Evolutionary conservation across 1,140 invertebrate species (phyloP), one percentile per base, ranked within the genome.

Genomic region (Leptopilina clavipes): DNA sequence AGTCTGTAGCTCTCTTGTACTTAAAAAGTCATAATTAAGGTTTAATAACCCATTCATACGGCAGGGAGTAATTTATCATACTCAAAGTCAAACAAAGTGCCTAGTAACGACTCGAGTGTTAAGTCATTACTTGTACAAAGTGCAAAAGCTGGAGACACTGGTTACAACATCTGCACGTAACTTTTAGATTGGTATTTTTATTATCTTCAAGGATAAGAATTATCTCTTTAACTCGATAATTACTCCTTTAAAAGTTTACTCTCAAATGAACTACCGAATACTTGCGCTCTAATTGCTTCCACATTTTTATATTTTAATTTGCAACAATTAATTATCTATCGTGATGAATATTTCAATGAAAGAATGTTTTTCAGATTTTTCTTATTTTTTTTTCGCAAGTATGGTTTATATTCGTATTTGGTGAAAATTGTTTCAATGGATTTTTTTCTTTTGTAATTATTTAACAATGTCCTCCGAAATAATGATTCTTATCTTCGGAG

Each of bases 21-120:
- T 65, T 65, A 65, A 65, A 65, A 65, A 65, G 25, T 65, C 59
- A 65, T 65, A 65, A 65, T 65, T 65, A 65, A 65, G 59, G 59
- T 37, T 65, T 65, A 65, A 65, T 65, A 65, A 65, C 59, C 59
- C 59, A 65, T 65, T 65, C 59, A 65, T 65, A 65, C 25, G 25
- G 22, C 19, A 31, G 59, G 12, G 22, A n/a, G 59, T 65, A 31
- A 65, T 65, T 65, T 65, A 65, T 65, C 59, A 31, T 65, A 65
- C 59, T 65, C 59, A 65, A 65, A 65, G 59, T 65, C 59, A n/a
- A 31, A 65, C 22, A 65, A 65, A 65, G 25, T 65, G 59, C 59
- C 25, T 65, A 65, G 59, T 65, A 65, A 65, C 59, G 59, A 65
- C 59, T 65, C 22, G 59, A 65, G 59, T 65, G 56, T 65, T 65